phyloP scores from a whole-genome alignment of 2,888 invertebrate genomes.

The Enoplolaimus lenunculus region DNA sequence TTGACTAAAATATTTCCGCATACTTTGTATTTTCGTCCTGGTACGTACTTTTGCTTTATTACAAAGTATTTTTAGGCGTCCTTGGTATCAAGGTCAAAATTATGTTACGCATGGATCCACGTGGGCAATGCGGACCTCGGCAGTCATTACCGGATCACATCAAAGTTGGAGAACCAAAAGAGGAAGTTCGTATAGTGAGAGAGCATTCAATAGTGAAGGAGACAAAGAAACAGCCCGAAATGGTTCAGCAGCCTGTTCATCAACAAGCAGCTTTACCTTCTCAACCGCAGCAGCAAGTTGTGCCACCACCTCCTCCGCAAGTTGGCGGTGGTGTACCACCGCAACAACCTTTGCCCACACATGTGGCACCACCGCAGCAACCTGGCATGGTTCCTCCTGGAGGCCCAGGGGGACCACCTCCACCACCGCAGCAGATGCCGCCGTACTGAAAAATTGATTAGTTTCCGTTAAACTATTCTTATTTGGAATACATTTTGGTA shows the following conservation, averaged over 20 bases:
- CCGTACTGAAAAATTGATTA: no score
- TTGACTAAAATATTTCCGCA: no score
- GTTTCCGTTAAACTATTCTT: no score
- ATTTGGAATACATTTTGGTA: no score
- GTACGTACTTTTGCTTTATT: no score
- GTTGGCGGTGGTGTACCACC: neutral
- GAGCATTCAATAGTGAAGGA: neutral
- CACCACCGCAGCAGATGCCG: no score
- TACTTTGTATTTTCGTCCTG: no score
- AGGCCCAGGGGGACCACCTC: no score
- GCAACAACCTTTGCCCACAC: neutral
- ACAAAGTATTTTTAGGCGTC: conserved; percentile 50
- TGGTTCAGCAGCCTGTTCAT: neutral
- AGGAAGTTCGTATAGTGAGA: conserved; percentile 50
- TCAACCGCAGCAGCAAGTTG: neutral
- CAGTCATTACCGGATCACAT: conserved; percentile 94
- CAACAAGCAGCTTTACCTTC: neutral
- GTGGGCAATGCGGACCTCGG: conserved; percentile 93
- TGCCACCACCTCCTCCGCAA: neutral
- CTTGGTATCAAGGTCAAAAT: conserved; percentile 77
- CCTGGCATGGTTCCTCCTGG: no score
- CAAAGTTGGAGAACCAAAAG: conserved; percentile 88
- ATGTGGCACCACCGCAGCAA: no score
- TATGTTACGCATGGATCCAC: conserved; percentile 96
- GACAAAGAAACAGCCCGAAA: neutral